A percentile compares a stretch with the other conserved stretches of the same genome.
Evolutionary conservation across 2,888 invertebrate species (phyloP).

Genomic region (Xestia c-nigrum): DNA sequence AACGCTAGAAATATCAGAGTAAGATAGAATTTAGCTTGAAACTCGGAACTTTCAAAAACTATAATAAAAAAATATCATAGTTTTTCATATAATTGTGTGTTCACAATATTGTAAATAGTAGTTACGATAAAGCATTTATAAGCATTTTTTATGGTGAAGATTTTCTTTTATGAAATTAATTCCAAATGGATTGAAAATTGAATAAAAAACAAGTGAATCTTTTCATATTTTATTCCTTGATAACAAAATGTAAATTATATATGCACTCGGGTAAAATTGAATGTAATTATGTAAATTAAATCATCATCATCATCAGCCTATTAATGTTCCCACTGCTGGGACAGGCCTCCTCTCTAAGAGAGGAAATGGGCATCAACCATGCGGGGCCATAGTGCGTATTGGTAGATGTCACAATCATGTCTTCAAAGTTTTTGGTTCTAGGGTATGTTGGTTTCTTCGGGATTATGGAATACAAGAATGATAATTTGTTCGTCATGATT

Average conservation of each 20-base stretch:
- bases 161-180: conserved; percentile 19
- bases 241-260: neutral
- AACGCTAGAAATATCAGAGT: conserved; percentile 3
- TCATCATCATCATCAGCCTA: no score
- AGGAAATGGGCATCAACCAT: no score
- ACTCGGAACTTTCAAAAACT: conserved; percentile 1
- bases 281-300: neutral
- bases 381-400: no score
- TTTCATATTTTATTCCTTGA: conserved; percentile 19
- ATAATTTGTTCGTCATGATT: neutral
- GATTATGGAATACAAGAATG: neutral
- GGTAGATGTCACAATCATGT: no score
- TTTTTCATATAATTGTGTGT: conserved; percentile 6
- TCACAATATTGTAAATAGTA: conserved; percentile 34
- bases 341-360: no score
- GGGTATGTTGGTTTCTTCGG: no score
- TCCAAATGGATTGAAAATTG: neutral
- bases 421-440: no score
- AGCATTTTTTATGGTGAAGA: conserved; percentile 39
- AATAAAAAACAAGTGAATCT: neutral
- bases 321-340: no score
- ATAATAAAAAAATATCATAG: neutral
- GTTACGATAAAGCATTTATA: conserved; percentile 40
- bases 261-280: neutral
- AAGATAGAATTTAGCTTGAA: neutral